Base-by-base conservation (phyloP, 2,113 vertebrate species). In the Nycticryphes semicollaris region DNA sequence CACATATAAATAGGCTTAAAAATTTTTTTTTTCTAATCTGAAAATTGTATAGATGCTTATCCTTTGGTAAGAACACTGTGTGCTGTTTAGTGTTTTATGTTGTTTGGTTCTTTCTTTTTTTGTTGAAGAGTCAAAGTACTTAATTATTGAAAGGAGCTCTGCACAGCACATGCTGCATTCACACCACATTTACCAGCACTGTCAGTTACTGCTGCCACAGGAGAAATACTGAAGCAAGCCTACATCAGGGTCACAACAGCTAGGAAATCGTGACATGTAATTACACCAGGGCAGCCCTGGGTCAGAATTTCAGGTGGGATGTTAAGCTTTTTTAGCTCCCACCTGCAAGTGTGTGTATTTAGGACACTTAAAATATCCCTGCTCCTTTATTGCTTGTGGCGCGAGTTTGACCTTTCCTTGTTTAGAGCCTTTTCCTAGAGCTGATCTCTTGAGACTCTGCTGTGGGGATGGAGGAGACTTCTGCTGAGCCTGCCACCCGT, bases 381-480 rank as follows among this genome's bases (percentile, higher is more conserved):
- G 70, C 53, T 76, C 2, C 43, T 79, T 63, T 73, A 33, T 13
- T 54, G 53, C 28, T n/a, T 14, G 31, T 33, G 57, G 39, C 60
- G 66, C 1, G 7, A 73, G 17, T 80, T 47, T 43, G 56, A 30
- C 70, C 35, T 75, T 73, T 89, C 43, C n/a, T 59, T 45, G 43
- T 64, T 72, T 20, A 31, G 63, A 47, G 33, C 17, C 8, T 53
- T 45, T 60, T 87, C 48, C 72, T 22, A 11, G 43, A 51, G 39
- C 21, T 33, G 72, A 43, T 84, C 41, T 50, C 12, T 39, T 1
- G 2, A 73, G n/a, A 9, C n/a, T 64, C 31, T 51, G 37, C 57
- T 0, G 0, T 18, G 39, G 51, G 63, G 41, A 31, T 47, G 23
- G 23, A 81, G 37, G 37, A 15, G 28, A 48, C 35, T 33, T 87